phyloP scores from a whole-genome alignment of 1,140 invertebrate genomes.

The Macrotrachela quadricornifera region DNA sequence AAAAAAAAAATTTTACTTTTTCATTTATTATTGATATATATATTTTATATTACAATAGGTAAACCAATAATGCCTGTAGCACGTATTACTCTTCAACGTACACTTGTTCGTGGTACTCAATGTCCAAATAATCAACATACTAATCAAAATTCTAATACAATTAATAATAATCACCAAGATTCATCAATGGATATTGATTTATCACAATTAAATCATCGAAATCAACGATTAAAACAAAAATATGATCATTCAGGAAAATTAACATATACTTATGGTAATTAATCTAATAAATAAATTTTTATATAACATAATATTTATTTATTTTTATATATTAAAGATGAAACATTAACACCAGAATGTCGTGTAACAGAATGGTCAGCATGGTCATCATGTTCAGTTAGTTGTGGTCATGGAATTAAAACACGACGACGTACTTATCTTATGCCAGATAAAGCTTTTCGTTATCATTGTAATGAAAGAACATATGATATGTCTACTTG shows the following conservation, averaged over 20 bases:
- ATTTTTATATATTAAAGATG: too few species aligned
- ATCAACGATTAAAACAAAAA: not conserved
- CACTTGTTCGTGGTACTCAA: not conserved
- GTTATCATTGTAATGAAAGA: too few species aligned
- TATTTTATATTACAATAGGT: conserved; percentile 50
- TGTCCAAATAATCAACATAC: conserved; percentile 2
- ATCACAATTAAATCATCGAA: not conserved
- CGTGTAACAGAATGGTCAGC: not conserved
- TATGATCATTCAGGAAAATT: conserved; percentile 2
- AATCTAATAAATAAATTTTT: not conserved
- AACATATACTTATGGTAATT: not conserved
- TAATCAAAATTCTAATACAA: not conserved
- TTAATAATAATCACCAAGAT: too few species aligned
- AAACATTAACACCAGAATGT: too few species aligned
- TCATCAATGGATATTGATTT: not conserved
- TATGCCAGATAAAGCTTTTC: not conserved
- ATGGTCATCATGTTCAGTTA: not conserved
- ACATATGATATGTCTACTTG: too few species aligned
- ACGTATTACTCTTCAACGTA: conserved; percentile 26
- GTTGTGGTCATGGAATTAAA: not conserved
- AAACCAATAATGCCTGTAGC: conserved; percentile 62
- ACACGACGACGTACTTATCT: not conserved
- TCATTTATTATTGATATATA: conserved; percentile 48
- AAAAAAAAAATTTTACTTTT: too few species aligned
- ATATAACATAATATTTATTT: too few species aligned